Percentiles rank a stretch among this genome's conserved stretches.
These are phyloP conservation scores for Psammodynastes pulverulentus DNA, from an alignment of 2,113 vertebrate species.

Conservation along the genomic window DNA sequence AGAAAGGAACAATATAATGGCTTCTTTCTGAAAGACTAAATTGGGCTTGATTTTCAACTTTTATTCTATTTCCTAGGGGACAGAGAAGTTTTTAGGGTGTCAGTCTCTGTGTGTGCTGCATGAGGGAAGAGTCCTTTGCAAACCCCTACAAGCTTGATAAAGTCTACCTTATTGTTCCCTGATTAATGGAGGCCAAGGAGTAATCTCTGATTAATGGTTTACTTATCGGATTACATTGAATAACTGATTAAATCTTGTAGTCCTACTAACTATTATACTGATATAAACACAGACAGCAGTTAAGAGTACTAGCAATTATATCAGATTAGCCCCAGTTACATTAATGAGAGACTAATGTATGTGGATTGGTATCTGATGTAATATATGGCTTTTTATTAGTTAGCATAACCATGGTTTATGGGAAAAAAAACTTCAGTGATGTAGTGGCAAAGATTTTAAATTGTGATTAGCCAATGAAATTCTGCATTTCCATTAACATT, in stretches of 20 bases:
- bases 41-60: background rate
- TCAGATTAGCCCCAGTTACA: slow-evolving; percentile 19
- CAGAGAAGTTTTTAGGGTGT: background rate
- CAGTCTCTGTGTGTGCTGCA: background rate
- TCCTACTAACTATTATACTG: slow-evolving; percentile 20
- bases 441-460: slow-evolving; percentile 65
- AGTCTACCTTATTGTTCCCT: background rate
- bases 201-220: slow-evolving; percentile 11
- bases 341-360: slow-evolving; percentile 26
- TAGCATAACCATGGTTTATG: slow-evolving; percentile 34
- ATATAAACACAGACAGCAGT: slow-evolving; percentile 23
- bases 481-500: slow-evolving; percentile 73
- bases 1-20: background rate
- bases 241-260: slow-evolving; percentile 23
- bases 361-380: background rate
- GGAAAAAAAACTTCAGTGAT: slow-evolving; percentile 51
- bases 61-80: background rate
- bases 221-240: slow-evolving; percentile 5
- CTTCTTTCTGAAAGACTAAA: background rate
- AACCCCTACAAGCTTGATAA: background rate
- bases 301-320: slow-evolving; percentile 26
- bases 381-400: background rate
- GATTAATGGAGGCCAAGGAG: background rate
- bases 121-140: background rate
- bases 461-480: slow-evolving; percentile 77